These are phyloP conservation scores for Mustela lutreola DNA, from an alignment of 2,113 vertebrate species.

Conservation along the genomic window DNA sequence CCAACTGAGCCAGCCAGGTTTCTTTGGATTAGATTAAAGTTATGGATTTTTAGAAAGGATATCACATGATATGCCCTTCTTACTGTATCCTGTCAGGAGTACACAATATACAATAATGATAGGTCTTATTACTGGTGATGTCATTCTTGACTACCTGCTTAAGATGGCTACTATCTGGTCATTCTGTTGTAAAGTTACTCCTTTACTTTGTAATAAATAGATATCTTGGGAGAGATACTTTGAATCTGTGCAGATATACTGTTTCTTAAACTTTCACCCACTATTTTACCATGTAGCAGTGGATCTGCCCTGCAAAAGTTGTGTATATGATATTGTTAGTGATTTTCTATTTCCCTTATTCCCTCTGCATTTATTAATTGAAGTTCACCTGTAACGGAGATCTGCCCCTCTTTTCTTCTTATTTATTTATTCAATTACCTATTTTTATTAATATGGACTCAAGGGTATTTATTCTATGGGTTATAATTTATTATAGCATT, in stretches of 20 bases:
- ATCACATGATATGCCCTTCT: neutral
- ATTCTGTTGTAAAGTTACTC: neutral
- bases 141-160: neutral
- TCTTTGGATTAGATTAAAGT: neutral
- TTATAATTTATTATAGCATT: neutral
- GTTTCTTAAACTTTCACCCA: neutral
- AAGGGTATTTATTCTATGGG: neutral
- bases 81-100: neutral
- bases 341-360: slow-evolving; percentile 21
- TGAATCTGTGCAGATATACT: neutral
- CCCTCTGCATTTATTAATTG: neutral
- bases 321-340: neutral
- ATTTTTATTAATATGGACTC: neutral
- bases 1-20: neutral
- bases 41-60: neutral
- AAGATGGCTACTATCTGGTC: neutral
- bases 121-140: neutral
- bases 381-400: neutral
- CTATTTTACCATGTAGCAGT: neutral
- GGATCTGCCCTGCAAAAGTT: neutral
- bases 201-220: slow-evolving; percentile 38
- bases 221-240: neutral
- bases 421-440: neutral
- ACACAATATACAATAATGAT: neutral
- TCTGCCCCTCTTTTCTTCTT: neutral